phyloP scores from a whole-genome alignment of 2,113 vertebrate species.

The Plecotus auritus region DNA sequence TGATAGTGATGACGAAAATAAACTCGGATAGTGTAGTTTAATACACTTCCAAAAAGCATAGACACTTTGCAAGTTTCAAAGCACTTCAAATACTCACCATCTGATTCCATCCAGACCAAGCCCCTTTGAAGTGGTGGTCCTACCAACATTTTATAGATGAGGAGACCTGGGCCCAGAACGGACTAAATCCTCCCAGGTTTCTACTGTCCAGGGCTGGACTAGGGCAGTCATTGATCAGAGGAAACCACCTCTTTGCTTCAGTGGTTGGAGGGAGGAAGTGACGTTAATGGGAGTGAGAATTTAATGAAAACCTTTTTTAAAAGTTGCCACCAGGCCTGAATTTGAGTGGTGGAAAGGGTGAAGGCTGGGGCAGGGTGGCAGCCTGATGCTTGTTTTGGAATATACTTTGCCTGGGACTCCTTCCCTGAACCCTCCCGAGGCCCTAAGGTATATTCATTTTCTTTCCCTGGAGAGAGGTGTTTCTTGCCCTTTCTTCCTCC shows the following conservation, averaged over 20 bases:
- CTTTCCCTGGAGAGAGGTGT: not conserved
- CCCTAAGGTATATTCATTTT: not conserved
- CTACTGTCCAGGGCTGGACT: not conserved
- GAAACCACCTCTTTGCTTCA: not conserved
- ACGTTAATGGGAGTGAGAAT: not conserved
- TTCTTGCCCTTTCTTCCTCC: not conserved
- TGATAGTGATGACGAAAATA: not conserved
- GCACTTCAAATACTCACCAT: not conserved
- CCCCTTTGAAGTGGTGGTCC: not conserved
- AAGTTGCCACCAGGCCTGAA: not conserved
- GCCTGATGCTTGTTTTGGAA: not conserved
- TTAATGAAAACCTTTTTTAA: not conserved
- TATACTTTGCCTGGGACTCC: no score
- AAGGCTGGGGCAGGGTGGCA: not conserved
- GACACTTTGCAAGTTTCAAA: not conserved
- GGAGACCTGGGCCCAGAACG: not conserved
- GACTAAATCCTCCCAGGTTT: not conserved
- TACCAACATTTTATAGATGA: not conserved
- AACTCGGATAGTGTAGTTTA: not conserved
- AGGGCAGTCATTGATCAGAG: slow-evolving; percentile 15
- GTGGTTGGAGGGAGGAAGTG: slow-evolving; percentile 48
- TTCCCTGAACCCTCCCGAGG: not conserved
- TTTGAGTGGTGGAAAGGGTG: not conserved
- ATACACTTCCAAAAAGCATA: not conserved
- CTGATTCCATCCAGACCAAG: not conserved